Evolutionary conservation across 2,113 vertebrate genomes (phyloP), one percentile per base, ranked within the genome.

Genomic region (Acrocephalus arundinaceus): DNA sequence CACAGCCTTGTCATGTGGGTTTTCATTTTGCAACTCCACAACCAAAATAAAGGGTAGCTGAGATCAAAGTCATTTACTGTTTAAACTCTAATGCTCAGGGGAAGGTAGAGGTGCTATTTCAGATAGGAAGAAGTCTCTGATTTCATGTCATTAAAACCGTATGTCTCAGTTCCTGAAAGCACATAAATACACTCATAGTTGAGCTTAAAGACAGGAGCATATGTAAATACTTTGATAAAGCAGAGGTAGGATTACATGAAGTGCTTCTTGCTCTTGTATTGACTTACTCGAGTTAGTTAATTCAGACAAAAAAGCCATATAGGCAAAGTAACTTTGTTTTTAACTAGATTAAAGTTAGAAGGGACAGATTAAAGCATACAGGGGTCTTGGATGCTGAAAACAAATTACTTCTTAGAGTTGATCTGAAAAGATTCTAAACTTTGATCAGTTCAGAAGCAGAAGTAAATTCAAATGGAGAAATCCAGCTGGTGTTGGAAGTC

Each of bases 11-110:
- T 96, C 85, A 93, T 97, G 94, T 97, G 95, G 95, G 96, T 97
- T 96, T 96, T 94, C 52, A 67, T 97, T 94, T 95, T 97, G 94
- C 87, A 97, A 94, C 91, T 95, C 92, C 85, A 45, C 82, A 95
- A 91, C 95, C 90, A 93, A 97, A 96, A 95, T 96, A 84, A 94
- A 93, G 92, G 82, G 87, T 95, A 95, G 91, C 85, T 77, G 90
- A 96, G 95, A 96, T 96, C 95, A 96, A 96, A 93, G 95, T 71
- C 0, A 51, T 93, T 91, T 86, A 39, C 67, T 96, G 82, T 87
- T 96, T 96, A 95, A 92, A 89, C 83, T 86, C 68, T 89, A 91
- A 95, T 80, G 91, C 93, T 97, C 90, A 94, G 79, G 85, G 94
- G 87, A 96, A 96, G 85, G 94, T 62, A 91, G 85, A 94, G 87